Percentiles rank a stretch among this genome's conserved stretches.
Evolutionary conservation across 2,797 vertebrate species (phyloP).

Genomic region (Merluccius polli): DNA sequence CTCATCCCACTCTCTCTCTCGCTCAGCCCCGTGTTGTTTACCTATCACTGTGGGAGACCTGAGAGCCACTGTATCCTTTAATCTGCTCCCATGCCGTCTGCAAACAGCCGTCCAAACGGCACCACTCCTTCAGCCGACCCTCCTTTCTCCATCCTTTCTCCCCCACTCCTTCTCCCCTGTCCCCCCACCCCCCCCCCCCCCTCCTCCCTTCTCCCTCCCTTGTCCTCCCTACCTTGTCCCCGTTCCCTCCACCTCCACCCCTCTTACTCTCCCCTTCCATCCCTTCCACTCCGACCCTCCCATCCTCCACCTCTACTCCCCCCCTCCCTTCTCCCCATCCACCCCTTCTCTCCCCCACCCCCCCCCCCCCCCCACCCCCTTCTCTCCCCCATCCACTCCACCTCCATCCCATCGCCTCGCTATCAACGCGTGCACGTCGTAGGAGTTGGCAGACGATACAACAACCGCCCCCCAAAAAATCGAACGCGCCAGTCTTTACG

Average conservation of each 20-base stretch:
- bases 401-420: too few species aligned
- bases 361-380: slow-evolving; percentile 17
- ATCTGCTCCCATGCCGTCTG: slow-evolving; percentile 70
- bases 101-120: slow-evolving; percentile 43
- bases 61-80: slow-evolving; percentile 69
- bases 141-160: background rate
- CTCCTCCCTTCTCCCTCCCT: too few species aligned
- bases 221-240: too few species aligned
- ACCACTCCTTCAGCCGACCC: background rate
- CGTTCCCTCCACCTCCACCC: too few species aligned
- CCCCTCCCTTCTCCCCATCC: background rate
- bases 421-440: too few species aligned
- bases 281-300: background rate
- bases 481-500: too few species aligned
- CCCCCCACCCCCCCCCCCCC: slow-evolving; percentile 15
- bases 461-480: too few species aligned
- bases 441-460: too few species aligned
- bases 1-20: slow-evolving; percentile 79
- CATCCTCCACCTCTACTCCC: too few species aligned
- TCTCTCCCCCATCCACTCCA: too few species aligned
- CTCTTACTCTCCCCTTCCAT: too few species aligned
- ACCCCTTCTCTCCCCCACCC: background rate
- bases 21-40: background rate
- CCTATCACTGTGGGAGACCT: slow-evolving; percentile 65
- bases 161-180: too few species aligned